Evolutionary conservation across 2,797 vertebrate genomes (phyloP), one percentile per base, ranked within the genome.

Genomic region (Psittacula echo): DNA sequence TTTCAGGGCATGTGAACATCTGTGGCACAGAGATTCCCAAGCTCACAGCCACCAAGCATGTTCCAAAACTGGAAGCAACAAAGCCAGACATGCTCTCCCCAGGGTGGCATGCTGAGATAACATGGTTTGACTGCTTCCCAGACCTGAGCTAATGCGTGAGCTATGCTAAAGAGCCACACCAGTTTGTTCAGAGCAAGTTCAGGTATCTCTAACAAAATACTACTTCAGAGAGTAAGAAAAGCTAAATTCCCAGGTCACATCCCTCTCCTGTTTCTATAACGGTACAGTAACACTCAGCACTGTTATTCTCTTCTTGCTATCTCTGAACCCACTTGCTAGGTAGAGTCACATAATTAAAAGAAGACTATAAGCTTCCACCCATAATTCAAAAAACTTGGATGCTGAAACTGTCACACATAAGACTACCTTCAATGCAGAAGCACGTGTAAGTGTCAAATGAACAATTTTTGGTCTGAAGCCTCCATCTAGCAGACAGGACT

Each of bases 71-170:
- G 47, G 56, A 97, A 89, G 75, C 86, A 77, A 70, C 64, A 90
- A 92, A 95, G 74, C 71, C 95, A 96, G 95, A 95, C 60, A 3
- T 9, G 1, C 67, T 92, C 90, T 97, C 92, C 93, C 94, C 86
- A 61, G 92, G 93, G 89, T 92, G 87, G 81, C 92, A 67, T 68
- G 84, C 96, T 97, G 96, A 95, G 96, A 95, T 92, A 96, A 89
- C 88, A 87, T 6, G 5, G 64, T 68, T 85, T 82, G 13, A 1
- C 86, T 93, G 86, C 75, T 94, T 95, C 78, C 89, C 94, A 96
- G 92, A 92, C 93, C 84, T 96, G 90, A 95, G 74, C 88, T 96
- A 93, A 96, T 80, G 88, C 65, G 61, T 90, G 37, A 95, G 56
- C 65, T 95, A 95, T 95, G 93, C 81, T 90, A 61, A 51, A 85